These are phyloP conservation scores for Melanotaenia pygmaea DNA, from an alignment of 2,797 vertebrate species.

Conservation along the genomic window DNA sequence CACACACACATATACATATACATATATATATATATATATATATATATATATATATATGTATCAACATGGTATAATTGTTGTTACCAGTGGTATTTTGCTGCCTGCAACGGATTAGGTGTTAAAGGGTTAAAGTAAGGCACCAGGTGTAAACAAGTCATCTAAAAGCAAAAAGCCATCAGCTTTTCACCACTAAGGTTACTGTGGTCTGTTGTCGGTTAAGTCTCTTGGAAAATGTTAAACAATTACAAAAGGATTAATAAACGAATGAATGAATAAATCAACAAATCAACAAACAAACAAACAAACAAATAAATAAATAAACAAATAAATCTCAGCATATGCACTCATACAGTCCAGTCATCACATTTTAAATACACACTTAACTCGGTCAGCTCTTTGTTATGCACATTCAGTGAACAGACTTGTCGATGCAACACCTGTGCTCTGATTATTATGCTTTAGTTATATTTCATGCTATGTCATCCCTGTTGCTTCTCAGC, in stretches of 20 bases:
- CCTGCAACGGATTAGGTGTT: no score
- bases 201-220: neutral
- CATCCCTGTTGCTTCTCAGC: constrained; percentile 12
- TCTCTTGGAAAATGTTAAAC: neutral
- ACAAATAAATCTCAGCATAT: no score
- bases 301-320: no score
- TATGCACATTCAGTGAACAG: neutral
- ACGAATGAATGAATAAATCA: no score
- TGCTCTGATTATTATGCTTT: neutral
- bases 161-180: neutral
- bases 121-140: no score
- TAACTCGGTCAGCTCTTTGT: neutral
- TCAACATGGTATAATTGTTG: neutral
- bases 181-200: neutral
- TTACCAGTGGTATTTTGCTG: neutral
- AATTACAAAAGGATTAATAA: neutral
- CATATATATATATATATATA: no score
- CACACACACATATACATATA: no score
- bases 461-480: constrained; percentile 4
- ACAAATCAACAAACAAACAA: no score
- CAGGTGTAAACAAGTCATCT: neutral
- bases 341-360: no score
- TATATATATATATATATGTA: neutral
- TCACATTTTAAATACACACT: no score
- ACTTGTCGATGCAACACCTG: neutral